These are phyloP conservation scores for Andrena fulva DNA, from an alignment of 2,888 invertebrate genomes.

Conservation along the genomic window DNA sequence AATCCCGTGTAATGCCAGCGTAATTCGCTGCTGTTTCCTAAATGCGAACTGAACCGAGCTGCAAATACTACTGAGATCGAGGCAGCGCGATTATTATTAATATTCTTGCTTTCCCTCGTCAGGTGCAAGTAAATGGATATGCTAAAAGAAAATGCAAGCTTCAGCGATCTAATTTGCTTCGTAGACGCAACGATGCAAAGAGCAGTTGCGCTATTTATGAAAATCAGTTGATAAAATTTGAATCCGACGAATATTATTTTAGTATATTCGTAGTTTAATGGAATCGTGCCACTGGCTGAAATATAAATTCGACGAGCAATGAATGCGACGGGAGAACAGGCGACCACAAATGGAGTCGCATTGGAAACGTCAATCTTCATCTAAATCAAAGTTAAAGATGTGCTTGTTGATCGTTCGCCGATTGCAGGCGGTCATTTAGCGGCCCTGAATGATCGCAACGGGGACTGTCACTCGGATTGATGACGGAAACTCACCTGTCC, in stretches of 20 bases:
- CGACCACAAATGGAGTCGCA: conserved; percentile 5
- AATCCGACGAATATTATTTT: neutral
- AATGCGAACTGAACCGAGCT: neutral
- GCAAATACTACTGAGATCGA: neutral
- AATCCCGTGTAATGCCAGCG: conserved; percentile 61
- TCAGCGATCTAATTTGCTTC: neutral
- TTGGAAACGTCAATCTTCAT: conserved; percentile 41
- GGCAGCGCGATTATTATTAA: neutral
- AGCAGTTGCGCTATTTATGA: no score
- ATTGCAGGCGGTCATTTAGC: conserved; percentile 18
- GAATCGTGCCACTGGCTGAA: neutral
- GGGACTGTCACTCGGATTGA: conserved; percentile 29
- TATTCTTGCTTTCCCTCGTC: neutral
- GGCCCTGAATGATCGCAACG: conserved; percentile 32
- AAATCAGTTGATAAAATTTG: no score
- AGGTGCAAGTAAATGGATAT: neutral
- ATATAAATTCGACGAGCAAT: conserved; percentile 14
- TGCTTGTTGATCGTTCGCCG: conserved; percentile 6
- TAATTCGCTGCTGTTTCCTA: conserved; percentile 47
- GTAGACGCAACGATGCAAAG: neutral
- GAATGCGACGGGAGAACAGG: conserved; percentile 8
- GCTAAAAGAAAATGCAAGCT: neutral
- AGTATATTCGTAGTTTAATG: neutral
- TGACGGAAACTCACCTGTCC: conserved; percentile 28
- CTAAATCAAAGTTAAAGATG: conserved; percentile 34